Percentiles rank a stretch among this genome's conserved stretches.
Conservation (phyloP, 2,113 vertebrate species). For the Platysteira castanea region DNA sequence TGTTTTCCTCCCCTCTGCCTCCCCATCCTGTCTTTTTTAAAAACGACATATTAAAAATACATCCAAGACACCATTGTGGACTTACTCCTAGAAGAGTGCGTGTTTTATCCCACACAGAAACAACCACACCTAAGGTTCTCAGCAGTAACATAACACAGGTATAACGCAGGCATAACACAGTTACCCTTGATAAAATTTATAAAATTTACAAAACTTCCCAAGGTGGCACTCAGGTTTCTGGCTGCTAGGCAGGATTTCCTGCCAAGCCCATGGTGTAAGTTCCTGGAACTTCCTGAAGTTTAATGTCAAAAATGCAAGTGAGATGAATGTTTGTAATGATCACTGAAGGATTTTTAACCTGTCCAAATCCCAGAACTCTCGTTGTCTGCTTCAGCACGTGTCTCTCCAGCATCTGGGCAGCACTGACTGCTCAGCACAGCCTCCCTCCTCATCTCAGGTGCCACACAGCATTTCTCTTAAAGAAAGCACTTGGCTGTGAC, state of each 20-base stretch:
- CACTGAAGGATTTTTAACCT: not conserved
- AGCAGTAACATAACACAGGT: not conserved
- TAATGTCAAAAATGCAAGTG: not conserved
- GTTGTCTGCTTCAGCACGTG: fast-evolving
- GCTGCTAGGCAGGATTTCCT: not conserved
- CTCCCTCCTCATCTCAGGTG: not conserved
- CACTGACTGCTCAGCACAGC: not conserved
- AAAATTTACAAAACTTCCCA: not conserved
- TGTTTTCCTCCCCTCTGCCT: not conserved
- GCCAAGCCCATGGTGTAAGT: too few relatives aligned
- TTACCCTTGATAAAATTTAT: not conserved
- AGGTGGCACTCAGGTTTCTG: not conserved
- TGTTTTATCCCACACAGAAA: not conserved
- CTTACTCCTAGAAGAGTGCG: fast-evolving
- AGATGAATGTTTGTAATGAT: not conserved
- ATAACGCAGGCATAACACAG: not conserved
- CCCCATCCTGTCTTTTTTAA: not conserved
- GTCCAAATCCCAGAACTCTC: not conserved
- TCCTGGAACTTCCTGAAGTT: not conserved
- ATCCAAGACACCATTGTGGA: not conserved
- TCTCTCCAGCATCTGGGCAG: not conserved
- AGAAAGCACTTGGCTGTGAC: not conserved
- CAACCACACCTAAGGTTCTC: not conserved
- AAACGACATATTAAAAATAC: not conserved
- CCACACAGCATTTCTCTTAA: not conserved